Evolutionary conservation across 2,113 vertebrate species (phyloP), one percentile per base, ranked within the genome.

Genomic region (Cacatua alba): DNA sequence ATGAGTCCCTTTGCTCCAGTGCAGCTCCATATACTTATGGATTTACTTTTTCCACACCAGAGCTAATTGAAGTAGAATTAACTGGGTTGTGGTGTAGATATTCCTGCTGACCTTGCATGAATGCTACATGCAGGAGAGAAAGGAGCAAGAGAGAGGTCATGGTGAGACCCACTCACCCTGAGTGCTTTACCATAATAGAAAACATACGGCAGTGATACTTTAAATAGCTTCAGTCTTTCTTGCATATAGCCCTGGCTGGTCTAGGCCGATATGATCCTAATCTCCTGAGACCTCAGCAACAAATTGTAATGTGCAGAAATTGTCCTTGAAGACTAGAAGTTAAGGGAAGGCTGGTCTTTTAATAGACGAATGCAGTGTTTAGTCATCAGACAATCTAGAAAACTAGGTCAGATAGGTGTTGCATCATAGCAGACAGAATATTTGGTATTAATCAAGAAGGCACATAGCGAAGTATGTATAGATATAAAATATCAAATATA

Each of bases 401-500:
- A 81, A 89, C 62, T 81, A 74, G 77, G 78, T 78, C 88, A 76
- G 29, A 52, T 59, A n/a, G 41, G 26, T 89, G 68, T 69, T 90
- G 37, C 37, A 19, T 69, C 86, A 59, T 53, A 84, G 86, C 83
- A 87, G 69, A 41, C 1, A 3, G 48, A 77, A 29, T 76, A 72
- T 88, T 75, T 88, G 10, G 65, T 86, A 29, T 92, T 92, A 79
- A 94, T 88, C 62, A 65, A 82, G 81, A 43, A 79, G 44, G 13
- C 53, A 52, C 48, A 69, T 53, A 55, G 55, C 6, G 4, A 75
- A 75, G 63, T 49, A 26, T 67, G 17, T 65, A 62, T 65, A 41
- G 17, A 41, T 41, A 41, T 41, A 41, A 41, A 41, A 41, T 41
- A 41, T 41, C 39, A 41, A 41, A 41, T 41, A 41, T 7, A 64